Conservation (phyloP, 2,888 invertebrate species). For the Campoplex capitator region DNA sequence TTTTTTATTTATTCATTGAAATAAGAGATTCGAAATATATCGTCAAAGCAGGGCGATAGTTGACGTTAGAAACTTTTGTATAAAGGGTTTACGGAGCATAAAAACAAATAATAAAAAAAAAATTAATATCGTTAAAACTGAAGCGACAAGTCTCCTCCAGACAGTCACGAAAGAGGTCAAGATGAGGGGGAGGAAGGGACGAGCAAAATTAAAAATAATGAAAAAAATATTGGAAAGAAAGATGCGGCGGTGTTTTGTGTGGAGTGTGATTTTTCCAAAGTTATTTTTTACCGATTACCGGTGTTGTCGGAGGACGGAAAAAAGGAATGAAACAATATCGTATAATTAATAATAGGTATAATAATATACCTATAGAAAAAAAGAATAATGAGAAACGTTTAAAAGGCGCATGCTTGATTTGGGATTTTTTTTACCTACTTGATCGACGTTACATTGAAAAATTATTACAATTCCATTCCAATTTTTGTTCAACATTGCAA, state of each 20-base stretch:
- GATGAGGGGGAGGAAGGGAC: conserved; percentile 69
- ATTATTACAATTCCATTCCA: conserved; percentile 20
- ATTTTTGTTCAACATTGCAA: not conserved
- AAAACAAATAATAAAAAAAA: conserved; percentile 74
- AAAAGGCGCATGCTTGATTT: conserved; percentile 75
- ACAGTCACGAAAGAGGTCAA: conserved; percentile 84
- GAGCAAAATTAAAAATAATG: conserved; percentile 68
- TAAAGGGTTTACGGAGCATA: conserved; percentile 70
- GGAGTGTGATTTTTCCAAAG: conserved; percentile 12
- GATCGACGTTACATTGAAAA: conserved; percentile 13
- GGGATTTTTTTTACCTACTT: conserved; percentile 55
- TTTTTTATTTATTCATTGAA: not conserved
- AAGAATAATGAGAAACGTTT: conserved; percentile 29
- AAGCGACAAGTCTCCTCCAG: conserved; percentile 83
- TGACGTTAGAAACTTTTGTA: conserved; percentile 50
- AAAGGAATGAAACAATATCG: not conserved
- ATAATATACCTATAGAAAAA: no score
- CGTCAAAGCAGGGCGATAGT: not conserved
- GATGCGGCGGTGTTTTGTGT: not conserved
- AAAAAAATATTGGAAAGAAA: conserved; percentile 50
- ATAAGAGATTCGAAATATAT: not conserved
- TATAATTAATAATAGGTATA: not conserved
- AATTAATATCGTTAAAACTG: conserved; percentile 52
- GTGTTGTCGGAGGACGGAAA: not conserved
- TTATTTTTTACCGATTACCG: not conserved